Evolutionary conservation across 1,140 invertebrate genomes (phyloP), one percentile per base, ranked within the genome.

Genomic region (Carposina sasakii): DNA sequence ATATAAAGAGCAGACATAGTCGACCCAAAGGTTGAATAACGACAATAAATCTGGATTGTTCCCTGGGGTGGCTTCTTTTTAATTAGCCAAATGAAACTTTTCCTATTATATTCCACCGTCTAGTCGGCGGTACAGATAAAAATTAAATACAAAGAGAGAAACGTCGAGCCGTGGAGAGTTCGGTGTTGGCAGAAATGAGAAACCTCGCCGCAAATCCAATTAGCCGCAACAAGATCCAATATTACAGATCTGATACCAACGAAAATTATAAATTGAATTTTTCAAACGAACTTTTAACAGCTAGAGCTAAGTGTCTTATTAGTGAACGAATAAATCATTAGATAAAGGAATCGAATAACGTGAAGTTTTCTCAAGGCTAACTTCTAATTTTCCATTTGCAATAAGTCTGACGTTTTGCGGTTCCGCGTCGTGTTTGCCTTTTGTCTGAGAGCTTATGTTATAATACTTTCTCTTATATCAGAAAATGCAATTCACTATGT

Each of bases 1-100:
- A 60, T 61, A 67, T 58, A 67, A 70, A 61, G 55, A 53, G 33
- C 53, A 53, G 55, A 53, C 59, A 59, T 54, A 44, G 51, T 40
- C 51, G 50, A 54, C 54, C 54, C 45, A 51, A 60, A 63, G 57
- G 63, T 65, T 63, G 59, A 55, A 57, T 61, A 64, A 61, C 57
- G 62, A 59, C 63, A 60, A 71, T 71, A 71, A 75, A 75, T 71
- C 71, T 63, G 56, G 47, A 68, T 68, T 52, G 54, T 67, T 60
- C 63, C 61, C 65, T 44, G 47, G 57, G 61, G 59, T 60, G 63
- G 68, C 65, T 73, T 70, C 66, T 76, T 77, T 79, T 77, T 77
- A 79, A 79, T 79, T 81, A 76, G 62, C 64, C 52, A 73, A 77
- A 77, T 77, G 72, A 71, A 77, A 76, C 61, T 81, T 76, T 76